Evolutionary conservation across 1,140 invertebrate genomes (phyloP).

Genomic region (Drosophila quadrilineata): DNA sequence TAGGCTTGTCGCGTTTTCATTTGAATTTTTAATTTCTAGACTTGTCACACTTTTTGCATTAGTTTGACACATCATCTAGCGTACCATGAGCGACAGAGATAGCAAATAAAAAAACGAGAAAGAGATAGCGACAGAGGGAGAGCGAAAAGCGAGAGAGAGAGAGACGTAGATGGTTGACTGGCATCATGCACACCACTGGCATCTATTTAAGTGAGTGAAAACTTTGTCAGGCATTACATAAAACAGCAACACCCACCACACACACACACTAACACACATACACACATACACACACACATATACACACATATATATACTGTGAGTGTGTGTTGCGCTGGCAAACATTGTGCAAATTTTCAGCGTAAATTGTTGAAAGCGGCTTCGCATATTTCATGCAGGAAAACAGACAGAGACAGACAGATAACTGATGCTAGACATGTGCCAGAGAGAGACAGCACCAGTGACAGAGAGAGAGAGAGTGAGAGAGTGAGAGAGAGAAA

Average conservation of each 20-base stretch:
- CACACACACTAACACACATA: conserved; percentile 19
- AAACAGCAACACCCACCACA: conserved; percentile 23
- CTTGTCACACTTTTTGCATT: conserved; percentile 69
- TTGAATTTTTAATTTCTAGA: conserved; percentile 73
- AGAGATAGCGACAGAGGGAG: not conserved
- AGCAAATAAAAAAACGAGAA: too few species aligned
- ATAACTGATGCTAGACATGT: not conserved
- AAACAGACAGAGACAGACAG: conserved; percentile 21
- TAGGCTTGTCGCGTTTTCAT: conserved; percentile 59
- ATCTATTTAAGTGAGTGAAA: conserved; percentile 76
- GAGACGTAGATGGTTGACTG: not conserved
- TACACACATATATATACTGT: too few species aligned
- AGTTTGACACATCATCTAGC: conserved; percentile 70
- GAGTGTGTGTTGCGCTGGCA: conserved; percentile 34
- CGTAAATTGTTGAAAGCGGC: conserved; percentile 64
- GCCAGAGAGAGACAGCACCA: not conserved
- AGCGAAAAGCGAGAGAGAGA: too few species aligned
- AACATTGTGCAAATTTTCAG: conserved; percentile 72
- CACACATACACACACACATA: conserved; percentile 4
- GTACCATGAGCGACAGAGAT: not conserved
- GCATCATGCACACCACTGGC: conserved; percentile 53
- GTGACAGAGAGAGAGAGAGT: conserved; percentile 8
- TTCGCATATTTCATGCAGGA: conserved; percentile 54
- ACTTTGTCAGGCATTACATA: conserved; percentile 59
- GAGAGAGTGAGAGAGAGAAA: not conserved